phyloP scores from a whole-genome alignment of 2,113 vertebrate genomes.

The Lasiurus borealis region DNA sequence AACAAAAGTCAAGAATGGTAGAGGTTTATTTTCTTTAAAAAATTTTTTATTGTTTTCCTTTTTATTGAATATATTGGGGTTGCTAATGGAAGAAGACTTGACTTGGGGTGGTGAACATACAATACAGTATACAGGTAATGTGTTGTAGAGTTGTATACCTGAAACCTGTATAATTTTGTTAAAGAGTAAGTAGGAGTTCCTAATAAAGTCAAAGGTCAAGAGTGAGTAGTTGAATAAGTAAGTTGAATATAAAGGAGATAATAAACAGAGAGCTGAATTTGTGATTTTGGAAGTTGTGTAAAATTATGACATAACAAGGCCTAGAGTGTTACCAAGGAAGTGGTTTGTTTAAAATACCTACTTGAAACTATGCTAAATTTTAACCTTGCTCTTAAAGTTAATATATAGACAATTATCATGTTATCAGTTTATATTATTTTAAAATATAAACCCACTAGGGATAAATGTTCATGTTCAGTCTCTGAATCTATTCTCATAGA shows the following conservation, averaged over 20 bases:
- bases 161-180: neutral
- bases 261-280: neutral
- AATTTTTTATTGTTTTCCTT: neutral
- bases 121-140: neutral
- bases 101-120: neutral
- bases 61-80: neutral
- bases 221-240: neutral
- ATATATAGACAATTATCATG: neutral
- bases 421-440: neutral
- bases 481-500: slow-evolving; percentile 63
- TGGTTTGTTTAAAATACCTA: neutral
- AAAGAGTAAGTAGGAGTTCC: neutral
- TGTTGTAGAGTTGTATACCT: neutral
- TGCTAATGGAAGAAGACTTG: neutral
- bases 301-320: neutral
- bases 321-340: neutral
- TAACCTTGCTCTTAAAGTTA: neutral
- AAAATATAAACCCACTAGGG: slow-evolving; percentile 34
- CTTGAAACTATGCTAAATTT: slow-evolving; percentile 21
- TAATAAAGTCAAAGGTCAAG: neutral
- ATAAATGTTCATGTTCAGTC: slow-evolving; percentile 22
- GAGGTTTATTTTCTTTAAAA: neutral
- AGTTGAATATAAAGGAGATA: neutral
- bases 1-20: neutral
- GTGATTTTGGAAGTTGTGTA: neutral